Percentiles rank a stretch among this genome's conserved stretches.
phyloP scores from a whole-genome alignment of 2,797 vertebrate genomes.

The Lepilemur ruficaudatus region DNA sequence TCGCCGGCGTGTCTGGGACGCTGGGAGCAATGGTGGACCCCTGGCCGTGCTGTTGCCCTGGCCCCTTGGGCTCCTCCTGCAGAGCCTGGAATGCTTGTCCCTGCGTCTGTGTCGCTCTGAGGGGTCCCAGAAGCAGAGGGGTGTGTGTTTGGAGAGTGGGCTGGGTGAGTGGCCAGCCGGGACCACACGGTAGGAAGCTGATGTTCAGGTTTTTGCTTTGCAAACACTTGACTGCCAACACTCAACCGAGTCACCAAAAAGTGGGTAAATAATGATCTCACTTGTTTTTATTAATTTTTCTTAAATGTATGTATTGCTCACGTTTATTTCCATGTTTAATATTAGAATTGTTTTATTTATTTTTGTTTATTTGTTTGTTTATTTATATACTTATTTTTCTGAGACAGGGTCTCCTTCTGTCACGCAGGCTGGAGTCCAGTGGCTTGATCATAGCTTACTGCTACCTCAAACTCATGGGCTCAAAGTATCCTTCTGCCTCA shows the following conservation, averaged over 20 bases:
- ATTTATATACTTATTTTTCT: not conserved
- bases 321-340: not conserved
- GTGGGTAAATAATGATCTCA: not conserved
- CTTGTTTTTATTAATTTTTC: not conserved
- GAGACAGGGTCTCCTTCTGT: not conserved
- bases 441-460: not conserved
- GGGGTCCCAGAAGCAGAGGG: too few relatives aligned
- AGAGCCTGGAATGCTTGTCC: not conserved
- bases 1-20: fast-evolving
- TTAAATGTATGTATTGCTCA: not conserved
- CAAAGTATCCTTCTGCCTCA: not conserved
- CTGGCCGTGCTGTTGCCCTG: too few relatives aligned
- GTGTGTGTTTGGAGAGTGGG: not conserved
- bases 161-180: too few relatives aligned
- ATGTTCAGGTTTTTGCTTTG: not conserved
- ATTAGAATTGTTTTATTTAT: not conserved
- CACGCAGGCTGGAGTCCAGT: not conserved
- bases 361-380: not conserved
- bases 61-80: not conserved
- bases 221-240: not conserved
- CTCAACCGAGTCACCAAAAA: not conserved
- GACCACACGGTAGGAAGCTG: not conserved
- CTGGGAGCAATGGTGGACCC: not conserved
- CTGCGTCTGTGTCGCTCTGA: not conserved
- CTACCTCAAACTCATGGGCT: not conserved